Conservation (phyloP, 2,888 invertebrate species). For the Notodonta dromedarius region DNA sequence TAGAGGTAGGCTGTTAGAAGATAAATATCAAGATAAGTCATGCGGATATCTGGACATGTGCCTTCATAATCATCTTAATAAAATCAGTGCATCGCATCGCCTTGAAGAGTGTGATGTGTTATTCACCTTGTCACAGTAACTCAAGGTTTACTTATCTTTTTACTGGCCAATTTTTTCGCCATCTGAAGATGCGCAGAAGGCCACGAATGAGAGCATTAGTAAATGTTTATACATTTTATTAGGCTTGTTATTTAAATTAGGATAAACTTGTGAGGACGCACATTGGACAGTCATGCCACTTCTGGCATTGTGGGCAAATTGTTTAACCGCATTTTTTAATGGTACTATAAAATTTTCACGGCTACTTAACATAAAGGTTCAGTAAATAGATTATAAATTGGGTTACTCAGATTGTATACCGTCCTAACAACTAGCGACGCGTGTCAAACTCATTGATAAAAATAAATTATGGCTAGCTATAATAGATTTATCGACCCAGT, state of each 20-base stretch:
- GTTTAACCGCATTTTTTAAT: slow-evolving; percentile 11
- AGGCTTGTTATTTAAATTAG: slow-evolving; percentile 1
- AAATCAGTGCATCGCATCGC: slow-evolving; percentile 21
- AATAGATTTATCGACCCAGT: slow-evolving; percentile 64
- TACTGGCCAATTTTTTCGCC: slow-evolving; percentile 44
- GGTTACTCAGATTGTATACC: slow-evolving; percentile 54
- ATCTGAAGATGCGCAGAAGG: slow-evolving; percentile 37
- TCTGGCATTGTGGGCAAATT: slow-evolving; percentile 15
- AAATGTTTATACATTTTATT: slow-evolving; percentile 22
- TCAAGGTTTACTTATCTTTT: slow-evolving; percentile 54
- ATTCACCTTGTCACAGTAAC: slow-evolving; percentile 48
- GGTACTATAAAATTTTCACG: slow-evolving; percentile 37
- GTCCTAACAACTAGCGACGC: slow-evolving; percentile 57
- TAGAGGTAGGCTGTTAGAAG: no score
- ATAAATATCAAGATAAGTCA: not conserved
- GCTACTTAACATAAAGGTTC: slow-evolving; percentile 41
- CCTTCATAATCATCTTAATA: not conserved
- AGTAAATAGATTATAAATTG: slow-evolving; percentile 36
- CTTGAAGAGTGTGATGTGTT: slow-evolving; percentile 58
- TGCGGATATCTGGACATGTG: not conserved
- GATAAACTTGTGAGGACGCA: slow-evolving; percentile 5
- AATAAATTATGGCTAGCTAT: slow-evolving; percentile 59
- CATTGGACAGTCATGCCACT: slow-evolving; percentile 14
- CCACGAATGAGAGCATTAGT: slow-evolving; percentile 28
- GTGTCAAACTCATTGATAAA: slow-evolving; percentile 76